phyloP scores from a whole-genome alignment of 2,113 vertebrate genomes.

The Herpailurus yagouaroundi region DNA sequence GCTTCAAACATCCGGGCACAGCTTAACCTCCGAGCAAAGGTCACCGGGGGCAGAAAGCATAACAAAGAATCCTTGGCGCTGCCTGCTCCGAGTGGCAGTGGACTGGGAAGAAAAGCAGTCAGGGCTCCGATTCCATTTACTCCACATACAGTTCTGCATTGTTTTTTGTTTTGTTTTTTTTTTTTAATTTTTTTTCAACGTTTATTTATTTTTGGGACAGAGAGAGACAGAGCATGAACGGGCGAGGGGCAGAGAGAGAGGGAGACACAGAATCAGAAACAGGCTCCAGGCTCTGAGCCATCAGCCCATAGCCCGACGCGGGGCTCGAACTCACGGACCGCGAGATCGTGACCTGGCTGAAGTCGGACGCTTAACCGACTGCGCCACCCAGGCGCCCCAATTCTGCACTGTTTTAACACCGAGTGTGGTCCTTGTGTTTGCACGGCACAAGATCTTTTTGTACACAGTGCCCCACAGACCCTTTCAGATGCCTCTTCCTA shows the following conservation, averaged over 20 bases:
- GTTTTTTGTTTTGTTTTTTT: no score
- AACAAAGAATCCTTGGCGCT: background rate
- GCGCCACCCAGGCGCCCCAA: no score
- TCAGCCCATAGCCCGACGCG: no score
- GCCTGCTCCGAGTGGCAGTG: background rate
- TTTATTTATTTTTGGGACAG: no score
- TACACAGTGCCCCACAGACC: background rate
- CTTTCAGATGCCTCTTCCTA: background rate
- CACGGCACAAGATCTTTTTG: background rate
- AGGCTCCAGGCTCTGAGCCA: no score
- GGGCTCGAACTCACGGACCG: no score
- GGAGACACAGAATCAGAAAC: no score
- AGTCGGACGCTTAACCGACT: no score
- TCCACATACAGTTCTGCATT: background rate
- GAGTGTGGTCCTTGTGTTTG: background rate
- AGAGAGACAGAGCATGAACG: no score
- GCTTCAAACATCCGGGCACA: background rate
- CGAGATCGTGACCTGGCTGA: no score
- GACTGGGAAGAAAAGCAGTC: background rate
- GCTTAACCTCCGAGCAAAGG: background rate
- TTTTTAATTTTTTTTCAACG: no score
- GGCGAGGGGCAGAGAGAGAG: no score
- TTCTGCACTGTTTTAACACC: background rate
- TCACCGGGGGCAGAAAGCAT: background rate
- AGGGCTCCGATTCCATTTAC: background rate